Base-by-base conservation (phyloP, 2,113 vertebrate genomes). In the Brachionichthys hirsutus region DNA sequence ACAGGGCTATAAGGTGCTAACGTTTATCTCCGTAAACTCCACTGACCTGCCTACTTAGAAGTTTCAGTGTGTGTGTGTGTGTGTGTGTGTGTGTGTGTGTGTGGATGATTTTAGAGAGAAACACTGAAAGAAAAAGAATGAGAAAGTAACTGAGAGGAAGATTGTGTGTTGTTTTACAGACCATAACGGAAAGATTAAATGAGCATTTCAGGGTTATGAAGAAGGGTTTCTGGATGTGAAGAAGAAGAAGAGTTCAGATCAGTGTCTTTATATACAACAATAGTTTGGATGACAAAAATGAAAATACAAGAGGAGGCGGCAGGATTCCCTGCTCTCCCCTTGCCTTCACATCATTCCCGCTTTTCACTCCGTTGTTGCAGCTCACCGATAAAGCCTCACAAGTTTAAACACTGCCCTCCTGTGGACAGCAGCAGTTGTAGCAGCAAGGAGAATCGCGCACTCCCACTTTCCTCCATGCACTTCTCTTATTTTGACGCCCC, bases 1-100 rank as follows among this genome's bases (percentile, higher is more conserved):
- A 78, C 30, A 43, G 76, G 75, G 70, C 72, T 73, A 85, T 89
- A 88, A 89, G 87, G 86, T 89, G 88, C 88, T 83, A 83, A 87
- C 55, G 54, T 70, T 81, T 61, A 78, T 77, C 73, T 75, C 36
- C 68, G 82, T 84, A 84, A 87, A 89, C 86, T 73, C 73, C 67
- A 56, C 42, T 58, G 54, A 57, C 60, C 42, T 47, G 68, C 64
- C 72, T 73, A 69, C 75, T 66, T 45, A 30, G 51, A 51, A 65
- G 46, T 70, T 77, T 81, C 76, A 78, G 69, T 67, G 50, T 71
- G 62, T 76, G 15, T 53, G 12, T 74, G 18, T 62, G 45, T 67
- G 57, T 74, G 40, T 68, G 15, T 56, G 54, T 70, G 47, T 70
- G 60, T 65, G n/a, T 30, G 24, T 30, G 24, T 2, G 24, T 30